Percentiles rank a stretch among this genome's conserved stretches.
Conservation (phyloP, 2,797 vertebrate species). For the Hipposideros larvatus region DNA sequence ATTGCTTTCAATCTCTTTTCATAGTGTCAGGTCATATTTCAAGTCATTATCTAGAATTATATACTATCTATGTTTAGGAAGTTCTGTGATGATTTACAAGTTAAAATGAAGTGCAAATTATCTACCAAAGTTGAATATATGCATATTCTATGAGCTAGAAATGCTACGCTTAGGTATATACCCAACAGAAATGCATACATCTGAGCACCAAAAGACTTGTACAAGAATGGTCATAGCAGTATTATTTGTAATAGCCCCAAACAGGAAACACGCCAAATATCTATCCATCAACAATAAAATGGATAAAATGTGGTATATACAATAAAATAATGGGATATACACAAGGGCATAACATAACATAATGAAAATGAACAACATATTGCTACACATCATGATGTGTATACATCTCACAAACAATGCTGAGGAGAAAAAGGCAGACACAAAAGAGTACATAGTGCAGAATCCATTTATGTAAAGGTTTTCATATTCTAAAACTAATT, state of each 20-base stretch:
- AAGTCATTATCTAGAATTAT: background rate
- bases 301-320: background rate
- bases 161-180: background rate
- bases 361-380: background rate
- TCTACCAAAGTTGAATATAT: background rate
- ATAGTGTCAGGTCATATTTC: background rate
- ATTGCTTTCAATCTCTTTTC: background rate
- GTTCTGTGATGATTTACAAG: background rate
- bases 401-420: background rate
- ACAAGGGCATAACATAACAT: background rate
- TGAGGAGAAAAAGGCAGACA: background rate
- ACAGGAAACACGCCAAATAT: background rate
- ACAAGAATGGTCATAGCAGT: background rate
- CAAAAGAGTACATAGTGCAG: background rate
- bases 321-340: background rate
- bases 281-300: background rate
- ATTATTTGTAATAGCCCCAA: background rate
- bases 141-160: background rate
- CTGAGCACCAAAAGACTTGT: background rate
- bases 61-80: background rate
- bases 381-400: background rate
- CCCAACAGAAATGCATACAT: background rate
- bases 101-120: constrained; percentile 4
- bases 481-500: background rate
- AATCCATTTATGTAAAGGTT: background rate